Evolutionary conservation across 2,797 vertebrate genomes (phyloP).

Genomic region (Galagoides demidoff): DNA sequence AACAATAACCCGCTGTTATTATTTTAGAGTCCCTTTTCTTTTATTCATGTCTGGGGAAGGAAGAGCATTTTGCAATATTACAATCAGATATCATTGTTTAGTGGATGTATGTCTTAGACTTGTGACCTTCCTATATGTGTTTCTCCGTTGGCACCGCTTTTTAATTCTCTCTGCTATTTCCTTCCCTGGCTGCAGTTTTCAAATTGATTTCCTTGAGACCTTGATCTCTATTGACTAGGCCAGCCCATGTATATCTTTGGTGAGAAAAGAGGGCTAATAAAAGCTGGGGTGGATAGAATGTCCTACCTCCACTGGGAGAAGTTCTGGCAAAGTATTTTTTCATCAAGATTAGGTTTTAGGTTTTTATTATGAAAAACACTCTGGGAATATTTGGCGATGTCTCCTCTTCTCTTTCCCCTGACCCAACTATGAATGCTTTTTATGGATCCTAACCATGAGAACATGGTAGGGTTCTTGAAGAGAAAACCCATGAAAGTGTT

Average conservation of each 20-base stretch:
- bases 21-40: background rate
- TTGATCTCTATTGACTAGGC: background rate
- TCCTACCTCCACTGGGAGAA: background rate
- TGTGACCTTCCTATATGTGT: background rate
- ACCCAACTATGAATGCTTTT: background rate
- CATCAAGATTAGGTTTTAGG: background rate
- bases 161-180: background rate
- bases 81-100: background rate
- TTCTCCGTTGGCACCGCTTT: background rate
- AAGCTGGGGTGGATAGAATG: too few relatives aligned
- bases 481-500: background rate
- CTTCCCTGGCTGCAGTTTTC: background rate
- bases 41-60: background rate
- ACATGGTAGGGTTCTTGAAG: background rate
- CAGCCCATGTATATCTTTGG: background rate
- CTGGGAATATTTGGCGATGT: background rate
- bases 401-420: background rate
- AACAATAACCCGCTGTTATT: background rate
- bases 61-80: background rate
- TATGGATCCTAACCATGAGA: background rate
- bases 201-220: background rate
- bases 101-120: background rate
- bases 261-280: background rate
- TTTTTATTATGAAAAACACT: background rate
- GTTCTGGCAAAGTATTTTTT: background rate